A percentile compares a stretch with the other conserved stretches of the same genome.
phyloP scores from a whole-genome alignment of 92 coral and sea anemone species.

The Heteractis magnifica region DNA sequence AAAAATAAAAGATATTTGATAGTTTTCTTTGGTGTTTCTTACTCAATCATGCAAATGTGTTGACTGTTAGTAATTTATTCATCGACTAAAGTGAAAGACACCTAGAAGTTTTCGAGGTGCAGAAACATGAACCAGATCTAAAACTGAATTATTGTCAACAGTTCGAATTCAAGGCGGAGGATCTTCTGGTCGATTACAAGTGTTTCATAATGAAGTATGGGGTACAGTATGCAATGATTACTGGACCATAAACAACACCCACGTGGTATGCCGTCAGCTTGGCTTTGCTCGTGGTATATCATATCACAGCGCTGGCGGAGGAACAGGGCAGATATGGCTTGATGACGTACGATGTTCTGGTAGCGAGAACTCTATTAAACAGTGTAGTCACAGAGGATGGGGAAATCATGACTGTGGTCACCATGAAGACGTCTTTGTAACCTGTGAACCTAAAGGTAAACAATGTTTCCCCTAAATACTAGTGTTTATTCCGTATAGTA shows the following conservation, averaged over 20 bases:
- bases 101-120: background rate
- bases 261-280: slow-evolving; percentile 5
- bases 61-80: too few species aligned
- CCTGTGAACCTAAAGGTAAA: too few species aligned
- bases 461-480: too few species aligned
- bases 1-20: too few species aligned
- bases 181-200: background rate
- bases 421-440: too few species aligned
- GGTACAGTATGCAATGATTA: background rate
- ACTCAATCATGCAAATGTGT: too few species aligned
- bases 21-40: too few species aligned
- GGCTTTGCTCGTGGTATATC: background rate
- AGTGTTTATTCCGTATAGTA: too few species aligned
- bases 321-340: slow-evolving; percentile 4
- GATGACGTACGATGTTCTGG: slow-evolving; percentile 1
- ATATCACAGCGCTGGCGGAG: background rate
- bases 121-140: too few species aligned
- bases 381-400: background rate
- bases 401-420: background rate
- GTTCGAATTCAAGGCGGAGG: background rate
- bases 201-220: background rate
- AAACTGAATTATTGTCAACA: background rate
- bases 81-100: too few species aligned
- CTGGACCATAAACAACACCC: background rate
- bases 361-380: background rate